Base-by-base conservation (phyloP, 2,888 invertebrate species). In the Vanessa cardui region DNA sequence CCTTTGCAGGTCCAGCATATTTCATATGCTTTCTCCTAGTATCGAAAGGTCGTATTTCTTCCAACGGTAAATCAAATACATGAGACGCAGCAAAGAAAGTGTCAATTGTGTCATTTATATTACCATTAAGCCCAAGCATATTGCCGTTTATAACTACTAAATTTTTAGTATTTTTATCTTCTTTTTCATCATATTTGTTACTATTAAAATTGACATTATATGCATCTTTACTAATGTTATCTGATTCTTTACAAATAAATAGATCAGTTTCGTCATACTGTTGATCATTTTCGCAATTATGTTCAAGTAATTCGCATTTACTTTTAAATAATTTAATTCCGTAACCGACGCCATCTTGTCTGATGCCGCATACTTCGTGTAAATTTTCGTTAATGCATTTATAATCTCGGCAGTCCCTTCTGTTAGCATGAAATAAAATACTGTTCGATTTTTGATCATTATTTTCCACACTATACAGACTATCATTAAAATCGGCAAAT, bases 41-140 rank as follows among this genome's bases (percentile, higher is more conserved):
- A 9, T 72, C 80, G 0, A 83, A 47, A 3, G 72, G 72, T 0
- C 74, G 68, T 0, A 86, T 62, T 46, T 86, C 82, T 62, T 72
- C 74, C 16, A 90, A 64, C 0, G 89, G 89, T 20, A 91, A 69
- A 72, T 87, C 83, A 1, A 83, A 77, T 3, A 83, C 73, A 66
- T 90, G 91, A 0, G 91, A 90, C 0, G 85, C 79, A 16, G 86
- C 85, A 68, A 91, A 91, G 72, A 91, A 92, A 33, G 83, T 82
- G 2, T 83, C 80, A 9, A 90, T 80, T 21, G 85, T 85, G 1
- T 85, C 80, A 65, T 88, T 90, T 4, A 87, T 74, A 62, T 87
- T 78, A 12, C 65, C 62, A 18, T 65, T 45, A 1, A 66, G 69
- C 52, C 83, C 80, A 15, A 85, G 74, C 73, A 81, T 77, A 2